Conservation (phyloP, 2,888 invertebrate species). For the Cheilosia vernalis region DNA sequence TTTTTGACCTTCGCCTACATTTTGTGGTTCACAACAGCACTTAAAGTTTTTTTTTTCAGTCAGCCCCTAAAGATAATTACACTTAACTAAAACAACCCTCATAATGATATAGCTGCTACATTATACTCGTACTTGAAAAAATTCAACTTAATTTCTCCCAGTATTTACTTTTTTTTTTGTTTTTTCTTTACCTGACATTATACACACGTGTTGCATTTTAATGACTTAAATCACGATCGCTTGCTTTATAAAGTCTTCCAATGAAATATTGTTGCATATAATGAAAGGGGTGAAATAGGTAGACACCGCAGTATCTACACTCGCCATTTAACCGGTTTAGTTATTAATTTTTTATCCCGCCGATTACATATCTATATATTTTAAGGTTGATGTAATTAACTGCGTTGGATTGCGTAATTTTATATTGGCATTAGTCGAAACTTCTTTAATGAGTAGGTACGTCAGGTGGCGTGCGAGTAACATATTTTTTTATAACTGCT, state of each 20-base stretch:
- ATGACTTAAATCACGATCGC: not conserved
- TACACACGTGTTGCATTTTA: no score
- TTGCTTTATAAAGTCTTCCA: not conserved
- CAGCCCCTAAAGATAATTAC: no score
- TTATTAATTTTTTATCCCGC: not conserved
- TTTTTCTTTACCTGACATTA: no score
- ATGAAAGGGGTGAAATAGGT: not conserved
- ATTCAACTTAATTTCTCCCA: no score
- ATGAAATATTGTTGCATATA: not conserved
- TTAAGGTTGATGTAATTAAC: slow-evolving; percentile 27
- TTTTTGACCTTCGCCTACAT: no score
- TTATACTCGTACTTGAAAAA: no score
- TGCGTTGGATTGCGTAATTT: slow-evolving; percentile 35
- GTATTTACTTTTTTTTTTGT: no score
- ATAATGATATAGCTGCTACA: no score
- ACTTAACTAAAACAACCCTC: no score
- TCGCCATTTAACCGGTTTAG: slow-evolving; percentile 23
- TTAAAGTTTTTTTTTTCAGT: no score
- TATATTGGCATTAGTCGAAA: not conserved
- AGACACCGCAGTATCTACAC: not conserved
- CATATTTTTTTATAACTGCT: not conserved
- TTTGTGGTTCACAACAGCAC: no score
- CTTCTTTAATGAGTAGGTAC: not conserved
- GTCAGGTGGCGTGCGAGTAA: not conserved
- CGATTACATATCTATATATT: not conserved